phyloP scores from a whole-genome alignment of 2,113 vertebrate genomes.

The Cyprichromis sp. region DNA sequence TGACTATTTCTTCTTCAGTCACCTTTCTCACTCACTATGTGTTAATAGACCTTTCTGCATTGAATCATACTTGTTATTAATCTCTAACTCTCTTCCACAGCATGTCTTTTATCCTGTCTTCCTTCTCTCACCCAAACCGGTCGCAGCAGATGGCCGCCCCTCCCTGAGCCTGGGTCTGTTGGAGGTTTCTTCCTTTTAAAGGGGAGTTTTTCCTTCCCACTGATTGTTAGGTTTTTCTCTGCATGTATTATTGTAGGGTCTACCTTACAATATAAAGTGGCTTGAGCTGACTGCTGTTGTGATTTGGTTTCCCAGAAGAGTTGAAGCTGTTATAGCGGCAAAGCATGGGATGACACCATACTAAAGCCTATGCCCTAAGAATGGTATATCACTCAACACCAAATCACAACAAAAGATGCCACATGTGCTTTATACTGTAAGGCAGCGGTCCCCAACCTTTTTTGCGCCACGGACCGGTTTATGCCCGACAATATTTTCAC shows the following conservation, averaged over 20 bases:
- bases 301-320: background rate
- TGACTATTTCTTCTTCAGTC: background rate
- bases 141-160: background rate
- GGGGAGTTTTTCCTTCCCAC: background rate
- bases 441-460: background rate
- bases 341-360: background rate
- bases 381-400: background rate
- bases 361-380: background rate
- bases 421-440: background rate
- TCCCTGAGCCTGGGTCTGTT: fast-evolving
- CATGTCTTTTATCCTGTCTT: background rate
- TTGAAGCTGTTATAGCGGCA: background rate
- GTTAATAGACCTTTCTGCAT: fast-evolving
- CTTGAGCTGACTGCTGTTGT: background rate
- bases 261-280: background rate
- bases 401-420: background rate
- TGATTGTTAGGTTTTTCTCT: background rate
- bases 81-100: background rate
- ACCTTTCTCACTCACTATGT: background rate
- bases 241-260: background rate
- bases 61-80: background rate
- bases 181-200: background rate
- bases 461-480: background rate
- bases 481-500: background rate
- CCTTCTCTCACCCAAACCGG: background rate